phyloP scores from a whole-genome alignment of 23 tunicate species.

The Halocynthia aurantium region DNA sequence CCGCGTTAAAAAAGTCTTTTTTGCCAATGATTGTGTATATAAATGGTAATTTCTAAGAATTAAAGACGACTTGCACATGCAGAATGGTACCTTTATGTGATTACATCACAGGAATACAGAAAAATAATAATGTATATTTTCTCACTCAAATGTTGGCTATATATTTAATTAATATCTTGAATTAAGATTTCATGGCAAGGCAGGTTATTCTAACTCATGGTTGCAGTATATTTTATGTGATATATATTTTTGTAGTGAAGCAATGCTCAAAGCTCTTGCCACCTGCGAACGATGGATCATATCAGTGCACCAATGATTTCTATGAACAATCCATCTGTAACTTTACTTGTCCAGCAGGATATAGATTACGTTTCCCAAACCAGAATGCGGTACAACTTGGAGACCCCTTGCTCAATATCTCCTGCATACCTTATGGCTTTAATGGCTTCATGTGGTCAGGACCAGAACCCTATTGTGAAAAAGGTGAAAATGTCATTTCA shows the following conservation, averaged over 20 bases:
- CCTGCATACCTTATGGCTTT: constrained; percentile 6
- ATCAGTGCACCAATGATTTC: constrained; percentile 31
- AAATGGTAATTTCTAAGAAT: too few relatives aligned
- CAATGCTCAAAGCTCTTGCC: constrained; percentile 15
- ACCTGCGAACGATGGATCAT: constrained; percentile 56
- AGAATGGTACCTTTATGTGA: too few relatives aligned
- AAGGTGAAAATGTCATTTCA: constrained; percentile 13
- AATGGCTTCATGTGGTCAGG: constrained; percentile 21
- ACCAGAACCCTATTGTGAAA: constrained; percentile 56
- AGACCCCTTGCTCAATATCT: background rate
- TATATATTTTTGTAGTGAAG: constrained; percentile 22
- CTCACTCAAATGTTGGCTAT: too few relatives aligned
- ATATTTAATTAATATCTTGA: too few relatives aligned
- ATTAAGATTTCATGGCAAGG: too few relatives aligned
- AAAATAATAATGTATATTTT: too few relatives aligned
- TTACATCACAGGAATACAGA: too few relatives aligned
- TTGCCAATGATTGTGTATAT: too few relatives aligned
- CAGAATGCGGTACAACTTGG: background rate
- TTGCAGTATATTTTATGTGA: too few relatives aligned
- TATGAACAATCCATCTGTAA: constrained; percentile 46
- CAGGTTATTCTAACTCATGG: too few relatives aligned
- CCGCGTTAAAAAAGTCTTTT: too few relatives aligned
- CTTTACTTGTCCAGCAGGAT: constrained; percentile 45
- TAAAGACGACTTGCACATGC: too few relatives aligned
- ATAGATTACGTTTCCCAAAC: constrained; percentile 11